Evolutionary conservation across 2,797 vertebrate species (phyloP).

Genomic region (Hemitrygon akajei): DNA sequence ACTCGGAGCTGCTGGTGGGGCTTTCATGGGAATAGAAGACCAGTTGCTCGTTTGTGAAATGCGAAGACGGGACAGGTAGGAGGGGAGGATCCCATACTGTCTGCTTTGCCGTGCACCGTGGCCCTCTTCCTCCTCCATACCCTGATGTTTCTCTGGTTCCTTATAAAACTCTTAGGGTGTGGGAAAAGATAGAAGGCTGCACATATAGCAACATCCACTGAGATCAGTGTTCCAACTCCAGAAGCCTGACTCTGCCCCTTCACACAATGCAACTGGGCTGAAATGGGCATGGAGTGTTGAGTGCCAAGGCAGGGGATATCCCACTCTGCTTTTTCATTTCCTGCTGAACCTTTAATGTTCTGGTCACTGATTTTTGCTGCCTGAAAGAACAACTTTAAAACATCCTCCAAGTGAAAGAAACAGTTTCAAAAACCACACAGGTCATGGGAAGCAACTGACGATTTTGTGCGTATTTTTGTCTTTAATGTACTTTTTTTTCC

Average conservation of each 20-base stretch:
- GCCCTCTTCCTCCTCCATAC: background rate
- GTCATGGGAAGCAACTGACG: background rate
- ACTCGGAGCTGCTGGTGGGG: too few species aligned
- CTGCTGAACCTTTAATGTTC: background rate
- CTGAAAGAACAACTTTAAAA: background rate
- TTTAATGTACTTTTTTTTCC: background rate
- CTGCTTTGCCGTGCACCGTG: background rate
- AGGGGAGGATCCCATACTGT: background rate
- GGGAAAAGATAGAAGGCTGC: background rate
- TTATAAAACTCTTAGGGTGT: background rate
- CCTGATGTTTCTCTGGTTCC: background rate
- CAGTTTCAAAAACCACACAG: background rate
- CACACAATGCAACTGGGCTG: background rate
- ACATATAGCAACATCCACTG: background rate
- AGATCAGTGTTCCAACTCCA: background rate
- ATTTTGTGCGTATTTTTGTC: background rate
- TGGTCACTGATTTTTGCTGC: background rate
- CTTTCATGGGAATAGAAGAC: background rate
- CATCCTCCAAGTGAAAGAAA: conserved; percentile 12
- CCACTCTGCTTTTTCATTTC: background rate
- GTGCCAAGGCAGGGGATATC: background rate
- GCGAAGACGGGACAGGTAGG: background rate
- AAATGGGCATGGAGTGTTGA: too few species aligned
- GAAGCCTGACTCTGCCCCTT: background rate
- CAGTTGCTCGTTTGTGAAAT: background rate